These are phyloP conservation scores for Urocolius indicus DNA, from an alignment of 2,113 vertebrate species.

Conservation along the genomic window DNA sequence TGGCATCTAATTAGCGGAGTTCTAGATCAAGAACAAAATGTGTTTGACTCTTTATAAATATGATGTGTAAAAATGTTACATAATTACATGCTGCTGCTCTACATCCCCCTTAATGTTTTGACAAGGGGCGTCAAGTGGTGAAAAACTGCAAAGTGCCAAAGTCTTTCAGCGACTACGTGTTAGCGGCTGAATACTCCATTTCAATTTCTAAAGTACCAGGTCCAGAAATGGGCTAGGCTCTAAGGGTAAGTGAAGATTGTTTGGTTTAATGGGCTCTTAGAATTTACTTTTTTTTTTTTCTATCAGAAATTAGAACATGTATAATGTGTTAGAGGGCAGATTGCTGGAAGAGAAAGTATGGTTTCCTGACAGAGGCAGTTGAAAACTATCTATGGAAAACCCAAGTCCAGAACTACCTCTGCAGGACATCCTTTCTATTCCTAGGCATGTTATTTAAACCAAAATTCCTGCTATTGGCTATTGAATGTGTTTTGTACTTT, in stretches of 20 bases:
- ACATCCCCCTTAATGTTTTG: constrained; percentile 67
- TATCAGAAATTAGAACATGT: neutral
- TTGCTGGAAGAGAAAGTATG: neutral
- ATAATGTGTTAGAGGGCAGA: neutral
- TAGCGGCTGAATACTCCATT: neutral
- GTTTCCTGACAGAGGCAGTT: neutral
- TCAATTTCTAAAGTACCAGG: neutral
- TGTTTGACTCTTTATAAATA: constrained; percentile 70
- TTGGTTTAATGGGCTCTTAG: constrained; percentile 10
- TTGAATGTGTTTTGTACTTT: neutral
- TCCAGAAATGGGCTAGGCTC: neutral
- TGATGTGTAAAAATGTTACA: constrained; percentile 69
- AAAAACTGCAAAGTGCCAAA: constrained; percentile 47
- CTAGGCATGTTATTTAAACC: neutral
- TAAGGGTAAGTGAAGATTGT: neutral
- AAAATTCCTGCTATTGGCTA: neutral
- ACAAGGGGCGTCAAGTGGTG: constrained; percentile 60
- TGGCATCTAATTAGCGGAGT: constrained; percentile 55
- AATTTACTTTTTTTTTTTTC: neutral
- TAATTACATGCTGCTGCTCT: constrained; percentile 65
- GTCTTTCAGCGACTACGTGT: neutral
- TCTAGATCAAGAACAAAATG: constrained; percentile 66
- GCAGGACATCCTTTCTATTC: neutral
- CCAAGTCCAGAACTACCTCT: neutral
- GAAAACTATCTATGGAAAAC: neutral